Percentiles rank a stretch among this genome's conserved stretches.
Conservation (phyloP, 1,140 invertebrate genomes). For the Microplitis mediator region DNA sequence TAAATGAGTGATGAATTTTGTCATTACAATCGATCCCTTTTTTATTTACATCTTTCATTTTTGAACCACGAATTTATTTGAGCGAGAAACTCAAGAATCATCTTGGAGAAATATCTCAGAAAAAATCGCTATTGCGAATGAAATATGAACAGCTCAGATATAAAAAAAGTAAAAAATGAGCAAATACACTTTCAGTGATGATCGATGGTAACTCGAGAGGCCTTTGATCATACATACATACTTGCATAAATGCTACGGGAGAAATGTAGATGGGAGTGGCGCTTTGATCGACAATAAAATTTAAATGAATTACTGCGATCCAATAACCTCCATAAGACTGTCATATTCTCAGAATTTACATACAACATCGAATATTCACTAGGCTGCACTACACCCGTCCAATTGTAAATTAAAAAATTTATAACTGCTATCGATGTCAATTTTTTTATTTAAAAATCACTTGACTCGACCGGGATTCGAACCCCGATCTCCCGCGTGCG, state of each 20-base stretch:
- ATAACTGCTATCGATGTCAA: too few species aligned
- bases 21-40: too few species aligned
- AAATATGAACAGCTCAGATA: not conserved
- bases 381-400: not conserved
- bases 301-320: conserved; percentile 11
- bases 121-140: not conserved
- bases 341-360: not conserved
- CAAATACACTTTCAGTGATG: not conserved
- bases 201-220: conserved; percentile 9
- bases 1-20: too few species aligned
- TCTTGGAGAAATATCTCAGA: not conserved
- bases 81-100: not conserved
- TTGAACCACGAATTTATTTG: too few species aligned
- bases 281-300: conserved; percentile 9
- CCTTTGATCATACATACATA: not conserved
- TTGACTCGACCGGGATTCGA: too few species aligned
- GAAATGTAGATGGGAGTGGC: conserved; percentile 5
- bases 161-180: not conserved
- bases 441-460: too few species aligned
- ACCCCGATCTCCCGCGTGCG: too few species aligned
- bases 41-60: too few species aligned
- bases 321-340: not conserved
- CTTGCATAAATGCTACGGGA: not conserved
- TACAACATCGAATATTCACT: not conserved
- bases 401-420: too few species aligned